These are phyloP conservation scores for Chelmon rostratus DNA, from an alignment of 2,797 vertebrate genomes.

Conservation along the genomic window DNA sequence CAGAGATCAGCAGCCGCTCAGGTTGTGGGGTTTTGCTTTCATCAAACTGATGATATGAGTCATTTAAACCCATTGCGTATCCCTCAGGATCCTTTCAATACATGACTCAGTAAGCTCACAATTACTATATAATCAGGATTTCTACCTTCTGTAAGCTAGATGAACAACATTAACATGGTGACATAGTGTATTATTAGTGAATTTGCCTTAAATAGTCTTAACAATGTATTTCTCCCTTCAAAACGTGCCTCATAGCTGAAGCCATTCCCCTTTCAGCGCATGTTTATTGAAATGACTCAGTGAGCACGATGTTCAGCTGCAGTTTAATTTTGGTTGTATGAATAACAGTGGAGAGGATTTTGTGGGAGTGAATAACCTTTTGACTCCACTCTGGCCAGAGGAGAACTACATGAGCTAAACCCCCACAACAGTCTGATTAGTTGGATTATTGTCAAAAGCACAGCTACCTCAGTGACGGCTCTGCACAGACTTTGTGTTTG, in stretches of 20 bases:
- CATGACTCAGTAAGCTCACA: not conserved
- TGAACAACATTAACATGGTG: not conserved
- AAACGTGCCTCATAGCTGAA: not conserved
- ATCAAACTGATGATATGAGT: slow-evolving; percentile 9
- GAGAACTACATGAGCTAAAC: slow-evolving; percentile 41
- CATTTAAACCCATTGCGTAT: slow-evolving; percentile 6
- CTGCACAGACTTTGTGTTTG: slow-evolving; percentile 30
- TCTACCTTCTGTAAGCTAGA: not conserved
- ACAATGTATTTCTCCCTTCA: not conserved
- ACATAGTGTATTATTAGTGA: not conserved
- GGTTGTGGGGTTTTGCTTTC: slow-evolving; percentile 6
- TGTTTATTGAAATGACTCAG: not conserved
- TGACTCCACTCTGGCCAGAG: slow-evolving; percentile 35
- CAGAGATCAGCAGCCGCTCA: slow-evolving; percentile 45
- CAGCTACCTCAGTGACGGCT: slow-evolving; percentile 60
- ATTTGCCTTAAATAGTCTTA: not conserved
- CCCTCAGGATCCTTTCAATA: not conserved
- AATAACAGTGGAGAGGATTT: slow-evolving; percentile 28
- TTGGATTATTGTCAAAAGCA: slow-evolving; percentile 73
- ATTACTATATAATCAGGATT: not conserved
- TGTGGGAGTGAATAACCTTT: slow-evolving; percentile 35
- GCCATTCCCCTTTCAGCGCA: not conserved
- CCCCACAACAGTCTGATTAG: slow-evolving; percentile 65
- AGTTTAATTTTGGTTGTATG: slow-evolving; percentile 20
- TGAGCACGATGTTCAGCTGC: slow-evolving; percentile 5